These are phyloP conservation scores for Actenoides lindsayi DNA, from an alignment of 2,113 vertebrate genomes.

Conservation along the genomic window DNA sequence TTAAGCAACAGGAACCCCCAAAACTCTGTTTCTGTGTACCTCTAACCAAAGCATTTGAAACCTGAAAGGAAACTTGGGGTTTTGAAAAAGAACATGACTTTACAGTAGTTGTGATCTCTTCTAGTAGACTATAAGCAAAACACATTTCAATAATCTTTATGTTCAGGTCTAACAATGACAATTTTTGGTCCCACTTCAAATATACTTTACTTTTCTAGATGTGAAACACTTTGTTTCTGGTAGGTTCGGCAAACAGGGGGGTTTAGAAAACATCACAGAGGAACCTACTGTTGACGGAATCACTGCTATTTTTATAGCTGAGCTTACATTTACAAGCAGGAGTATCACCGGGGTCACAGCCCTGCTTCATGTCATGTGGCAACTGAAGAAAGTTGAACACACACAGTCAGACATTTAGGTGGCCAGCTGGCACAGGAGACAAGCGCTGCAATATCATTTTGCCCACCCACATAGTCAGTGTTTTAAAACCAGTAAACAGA, in stretches of 20 bases:
- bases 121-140: not conserved
- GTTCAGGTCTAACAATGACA: not conserved
- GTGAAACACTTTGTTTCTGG: not conserved
- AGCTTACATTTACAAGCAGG: constrained; percentile 79
- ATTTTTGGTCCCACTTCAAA: not conserved
- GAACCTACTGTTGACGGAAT: constrained; percentile 72
- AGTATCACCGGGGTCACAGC: constrained; percentile 72
- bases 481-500: constrained; percentile 52
- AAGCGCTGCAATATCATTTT: constrained; percentile 9
- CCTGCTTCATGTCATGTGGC: constrained; percentile 75
- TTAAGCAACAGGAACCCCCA: not conserved
- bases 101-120: not conserved
- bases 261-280: constrained; percentile 48
- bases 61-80: not conserved
- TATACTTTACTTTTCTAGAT: not conserved
- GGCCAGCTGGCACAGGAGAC: constrained; percentile 75
- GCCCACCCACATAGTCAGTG: constrained; percentile 74
- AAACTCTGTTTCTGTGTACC: not conserved
- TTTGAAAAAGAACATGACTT: not conserved
- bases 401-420: constrained; percentile 71
- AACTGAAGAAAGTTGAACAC: constrained; percentile 68
- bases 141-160: not conserved
- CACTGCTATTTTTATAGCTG: constrained; percentile 72
- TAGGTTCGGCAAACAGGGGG: constrained; percentile 20
- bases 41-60: not conserved